Base-by-base conservation (phyloP, 1,140 invertebrate species). In the Lordiphosa stackelbergi region DNA sequence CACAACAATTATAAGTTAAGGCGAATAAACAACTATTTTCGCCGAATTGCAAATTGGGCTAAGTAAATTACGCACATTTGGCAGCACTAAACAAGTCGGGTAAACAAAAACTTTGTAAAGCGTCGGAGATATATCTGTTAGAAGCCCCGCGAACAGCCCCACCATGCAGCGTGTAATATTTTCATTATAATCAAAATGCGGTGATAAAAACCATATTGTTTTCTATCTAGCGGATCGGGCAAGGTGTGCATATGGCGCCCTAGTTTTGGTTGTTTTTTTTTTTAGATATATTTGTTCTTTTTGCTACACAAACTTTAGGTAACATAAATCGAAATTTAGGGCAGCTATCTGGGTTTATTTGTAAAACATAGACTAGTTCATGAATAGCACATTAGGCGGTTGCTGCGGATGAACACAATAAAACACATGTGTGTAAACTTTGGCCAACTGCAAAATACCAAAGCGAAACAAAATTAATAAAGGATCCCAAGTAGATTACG, bases 401-500 rank as follows among this genome's bases (percentile, higher is more conserved):
- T 24, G 22, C 22, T 6, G 22, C 22, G 22, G 22, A 5, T 24
- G 22, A 24, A 6, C 5, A 24, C 56, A 49, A 53, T 36, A 57
- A 83, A 81, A 83, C 75, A 81, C 77, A 81, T 81, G 77, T 81
- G 75, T 62, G 68, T 69, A 75, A 83, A 81, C 79, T 81, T 66
- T 71, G 52, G 45, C 35, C 49, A 48, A 66, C 47, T 58, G 51
- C 47, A 8, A 48, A 53, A 37, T 10, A 41, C 22, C 22, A 24
- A 24, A 24, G 5, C 5, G 22, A 24, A 24, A 24, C 4, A 24
- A 24, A 58, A 71, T 55, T 37, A 51, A 54, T 2, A 54, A 38
- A 48, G 47, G 28, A 31, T 42, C 40, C 48, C 47, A 53, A 42
- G 38, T 13, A 55, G 54, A 54, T 79, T 83, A 64, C 66, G 61